Percentiles rank a stretch among this genome's conserved stretches.
Conservation (phyloP, 2,888 invertebrate genomes). For the Mongoloraphidia duomilia region DNA sequence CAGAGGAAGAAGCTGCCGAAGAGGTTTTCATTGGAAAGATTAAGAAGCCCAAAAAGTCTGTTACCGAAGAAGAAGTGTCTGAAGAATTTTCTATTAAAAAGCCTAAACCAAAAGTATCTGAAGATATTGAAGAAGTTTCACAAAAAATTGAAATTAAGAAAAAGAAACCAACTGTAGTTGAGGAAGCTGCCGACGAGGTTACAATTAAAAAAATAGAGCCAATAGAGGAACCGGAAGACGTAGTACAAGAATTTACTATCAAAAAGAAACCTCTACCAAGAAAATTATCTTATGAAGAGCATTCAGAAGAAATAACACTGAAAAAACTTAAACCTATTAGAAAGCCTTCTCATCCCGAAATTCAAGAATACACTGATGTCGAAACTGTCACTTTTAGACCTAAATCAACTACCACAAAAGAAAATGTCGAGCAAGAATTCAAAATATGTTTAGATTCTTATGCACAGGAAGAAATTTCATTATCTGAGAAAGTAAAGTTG, state of each 20-base stretch:
- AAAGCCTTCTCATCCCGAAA: constrained; percentile 46
- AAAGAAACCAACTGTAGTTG: constrained; percentile 17
- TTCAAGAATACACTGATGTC: constrained; percentile 58
- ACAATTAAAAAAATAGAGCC: constrained; percentile 18
- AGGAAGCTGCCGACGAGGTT: constrained; percentile 15
- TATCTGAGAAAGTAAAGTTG: constrained; percentile 69
- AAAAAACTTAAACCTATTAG: constrained; percentile 55
- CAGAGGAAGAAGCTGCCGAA: constrained; percentile 22
- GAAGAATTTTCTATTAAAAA: constrained; percentile 23
- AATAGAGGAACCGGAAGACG: constrained; percentile 20
- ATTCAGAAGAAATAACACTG: constrained; percentile 52
- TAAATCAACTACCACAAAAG: constrained; percentile 59
- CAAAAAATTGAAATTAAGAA: constrained; percentile 21
- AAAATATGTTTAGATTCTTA: constrained; percentile 74
- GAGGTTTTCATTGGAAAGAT: constrained; percentile 13
- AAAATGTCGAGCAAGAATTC: constrained; percentile 82
- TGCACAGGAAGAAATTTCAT: constrained; percentile 76
- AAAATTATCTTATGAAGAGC: constrained; percentile 38
- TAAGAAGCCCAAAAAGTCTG: constrained; percentile 15
- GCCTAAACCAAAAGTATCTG: constrained; percentile 11
- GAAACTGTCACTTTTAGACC: constrained; percentile 71
- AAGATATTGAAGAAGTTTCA: constrained; percentile 18
- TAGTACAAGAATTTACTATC: constrained; percentile 38
- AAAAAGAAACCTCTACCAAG: constrained; percentile 35
- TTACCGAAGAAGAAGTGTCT: constrained; percentile 18